Evolutionary conservation across 2,113 vertebrate genomes (phyloP).

Genomic region (Pseudolaguvia tuberculata): DNA sequence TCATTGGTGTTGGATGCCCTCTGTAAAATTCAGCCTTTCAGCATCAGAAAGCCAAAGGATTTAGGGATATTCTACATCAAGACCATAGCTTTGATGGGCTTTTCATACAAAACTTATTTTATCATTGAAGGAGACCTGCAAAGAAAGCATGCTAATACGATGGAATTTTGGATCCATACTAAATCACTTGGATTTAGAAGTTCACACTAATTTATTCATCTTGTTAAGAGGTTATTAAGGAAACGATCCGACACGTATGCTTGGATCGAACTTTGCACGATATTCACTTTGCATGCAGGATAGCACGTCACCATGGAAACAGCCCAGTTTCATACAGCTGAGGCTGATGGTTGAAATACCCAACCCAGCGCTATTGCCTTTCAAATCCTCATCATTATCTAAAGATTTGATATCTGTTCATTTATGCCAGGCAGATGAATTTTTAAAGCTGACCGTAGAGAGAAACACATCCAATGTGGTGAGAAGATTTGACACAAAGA

Average conservation of each 20-base stretch:
- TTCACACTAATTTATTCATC: background rate
- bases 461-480: background rate
- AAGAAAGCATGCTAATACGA: background rate
- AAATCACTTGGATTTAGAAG: background rate
- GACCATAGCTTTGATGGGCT: background rate
- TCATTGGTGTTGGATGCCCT: background rate
- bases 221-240: background rate
- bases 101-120: background rate
- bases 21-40: background rate
- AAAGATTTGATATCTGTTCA: constrained; percentile 11
- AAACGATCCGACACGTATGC: background rate
- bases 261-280: background rate
- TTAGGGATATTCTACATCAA: background rate
- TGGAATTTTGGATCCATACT: too few relatives aligned
- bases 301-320: constrained; percentile 39
- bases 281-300: constrained; percentile 7
- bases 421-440: constrained; percentile 18
- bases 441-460: constrained; percentile 1
- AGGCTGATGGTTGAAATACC: background rate
- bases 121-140: background rate
- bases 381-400: constrained; percentile 18
- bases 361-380: background rate
- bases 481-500: background rate
- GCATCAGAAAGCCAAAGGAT: background rate
- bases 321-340: constrained; percentile 29